Evolutionary conservation across 2,797 vertebrate genomes (phyloP), one percentile per base, ranked within the genome.

Genomic region (Coilia nasus): DNA sequence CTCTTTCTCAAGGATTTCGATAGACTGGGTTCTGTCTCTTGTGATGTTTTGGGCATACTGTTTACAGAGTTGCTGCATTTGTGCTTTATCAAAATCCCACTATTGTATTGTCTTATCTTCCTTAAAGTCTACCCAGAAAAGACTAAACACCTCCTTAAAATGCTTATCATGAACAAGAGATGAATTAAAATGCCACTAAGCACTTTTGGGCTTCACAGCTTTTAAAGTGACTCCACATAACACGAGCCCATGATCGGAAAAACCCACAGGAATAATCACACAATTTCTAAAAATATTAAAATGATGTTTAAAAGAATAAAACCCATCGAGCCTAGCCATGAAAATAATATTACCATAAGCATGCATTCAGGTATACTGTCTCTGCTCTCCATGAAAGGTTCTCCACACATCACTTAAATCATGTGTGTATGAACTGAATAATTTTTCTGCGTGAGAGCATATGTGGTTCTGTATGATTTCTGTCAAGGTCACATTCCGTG

Each of bases 321-420:
- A 84, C 31, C 71, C 19, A 46, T 84, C 47, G 5, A 80, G 54
- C 15, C 83, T 62, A 6, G 83, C 83, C 3, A 85, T 17, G 0
- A 31, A 28, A 54, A 85, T 44, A 0, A 2, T 44, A 4, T 44
- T 47, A 14, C 21, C 56, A 19, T 21, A 6, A 2, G 6, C 21
- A 59, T 85, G 84, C 19, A 15, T 57, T 56, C 12, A 10, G 31
- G 35, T 64, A 25, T 81, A 81, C 35, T 85, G 84, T 19, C 60
- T 81, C 46, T 81, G 6, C 1, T 62, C 6, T 7, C 23, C 14
- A 19, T 85, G 41, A 59, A 85, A 28, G 19, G 0, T 81, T 17
- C 75, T 84, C 35, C 75, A 85, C 2, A 81, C 41, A 19, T 81
- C 78, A 47, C 56, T 59, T 23, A 81, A 47, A 81, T 85, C 41